Conservation (phyloP, 92 coral and sea anemone species). For the Palythoa caribaeorum region DNA sequence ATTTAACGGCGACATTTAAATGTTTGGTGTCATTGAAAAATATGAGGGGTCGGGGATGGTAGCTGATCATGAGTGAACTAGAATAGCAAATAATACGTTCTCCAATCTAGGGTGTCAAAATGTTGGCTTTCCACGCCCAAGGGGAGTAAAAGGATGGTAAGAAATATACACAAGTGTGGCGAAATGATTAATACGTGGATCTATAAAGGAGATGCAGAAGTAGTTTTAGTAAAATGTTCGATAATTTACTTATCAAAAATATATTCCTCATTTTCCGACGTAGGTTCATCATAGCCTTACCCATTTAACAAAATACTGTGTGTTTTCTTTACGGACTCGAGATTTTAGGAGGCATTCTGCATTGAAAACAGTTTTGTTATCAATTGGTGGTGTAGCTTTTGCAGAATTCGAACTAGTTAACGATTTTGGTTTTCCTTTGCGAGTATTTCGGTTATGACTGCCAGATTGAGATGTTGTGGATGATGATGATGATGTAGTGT, state of each 20-base stretch:
- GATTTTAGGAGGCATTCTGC: conserved; percentile 55
- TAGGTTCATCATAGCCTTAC: conserved; percentile 38
- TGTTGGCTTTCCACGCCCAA: not conserved
- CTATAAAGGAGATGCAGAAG: not conserved
- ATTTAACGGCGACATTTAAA: not conserved
- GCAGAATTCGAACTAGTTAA: not conserved
- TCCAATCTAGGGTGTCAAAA: conserved; percentile 15
- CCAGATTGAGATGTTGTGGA: not conserved
- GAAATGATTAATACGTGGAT: no score
- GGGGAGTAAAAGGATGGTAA: not conserved
- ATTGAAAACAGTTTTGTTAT: conserved; percentile 35
- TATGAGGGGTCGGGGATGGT: not conserved
- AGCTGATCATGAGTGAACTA: conserved; percentile 8
- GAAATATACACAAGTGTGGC: not conserved
- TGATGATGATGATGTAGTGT: not conserved
- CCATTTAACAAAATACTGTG: conserved; percentile 66
- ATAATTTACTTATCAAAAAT: conserved; percentile 40
- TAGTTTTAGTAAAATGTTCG: not conserved
- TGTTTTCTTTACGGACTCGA: conserved; percentile 45
- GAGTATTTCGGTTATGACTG: not conserved
- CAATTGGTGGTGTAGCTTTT: not conserved
- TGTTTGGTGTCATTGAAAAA: conserved; percentile 23
- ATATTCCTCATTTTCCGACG: conserved; percentile 64
- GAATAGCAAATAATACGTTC: conserved; percentile 4
- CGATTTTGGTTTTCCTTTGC: not conserved